A percentile compares a stretch with the other conserved stretches of the same genome.
Evolutionary conservation across 2,888 invertebrate species (phyloP).

Genomic region (Machimus atricapillus): DNA sequence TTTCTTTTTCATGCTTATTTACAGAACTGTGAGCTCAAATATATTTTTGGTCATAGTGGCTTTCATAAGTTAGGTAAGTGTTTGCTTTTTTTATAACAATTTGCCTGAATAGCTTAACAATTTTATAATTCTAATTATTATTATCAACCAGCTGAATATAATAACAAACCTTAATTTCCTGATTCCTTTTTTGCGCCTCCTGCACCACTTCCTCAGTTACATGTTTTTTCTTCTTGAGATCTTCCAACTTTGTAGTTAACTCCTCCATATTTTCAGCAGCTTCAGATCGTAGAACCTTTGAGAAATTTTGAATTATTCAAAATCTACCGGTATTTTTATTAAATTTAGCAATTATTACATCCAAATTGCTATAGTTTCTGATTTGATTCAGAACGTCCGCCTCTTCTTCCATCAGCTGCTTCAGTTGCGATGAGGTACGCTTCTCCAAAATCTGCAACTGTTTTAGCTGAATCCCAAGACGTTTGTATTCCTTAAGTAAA

Average conservation of each 20-base stretch:
- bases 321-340: not conserved
- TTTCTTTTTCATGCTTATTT: too few species aligned
- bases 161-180: slow-evolving; percentile 48
- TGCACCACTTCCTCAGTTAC: slow-evolving; percentile 49
- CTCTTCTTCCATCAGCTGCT: slow-evolving; percentile 46
- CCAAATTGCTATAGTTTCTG: slow-evolving; percentile 48
- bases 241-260: slow-evolving; percentile 47
- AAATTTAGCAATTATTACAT: slow-evolving; percentile 15
- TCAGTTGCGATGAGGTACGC: slow-evolving; percentile 47
- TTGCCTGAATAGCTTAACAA: too few species aligned
- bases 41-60: too few species aligned
- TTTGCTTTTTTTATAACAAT: too few species aligned
- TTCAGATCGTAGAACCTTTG: slow-evolving; percentile 47
- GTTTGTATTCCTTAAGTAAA: slow-evolving; percentile 50
- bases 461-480: slow-evolving; percentile 49
- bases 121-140: too few species aligned
- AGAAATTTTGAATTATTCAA: not conserved
- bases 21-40: too few species aligned
- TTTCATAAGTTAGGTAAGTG: too few species aligned
- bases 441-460: slow-evolving; percentile 51
- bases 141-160: too few species aligned
- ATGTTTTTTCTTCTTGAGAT: slow-evolving; percentile 49
- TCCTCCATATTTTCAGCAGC: slow-evolving; percentile 49
- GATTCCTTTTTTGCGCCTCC: slow-evolving; percentile 46
- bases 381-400: slow-evolving; percentile 46